Evolutionary conservation across 64 coral and sea anemone species (phyloP).

Genomic region (Platygyra sinensis): DNA sequence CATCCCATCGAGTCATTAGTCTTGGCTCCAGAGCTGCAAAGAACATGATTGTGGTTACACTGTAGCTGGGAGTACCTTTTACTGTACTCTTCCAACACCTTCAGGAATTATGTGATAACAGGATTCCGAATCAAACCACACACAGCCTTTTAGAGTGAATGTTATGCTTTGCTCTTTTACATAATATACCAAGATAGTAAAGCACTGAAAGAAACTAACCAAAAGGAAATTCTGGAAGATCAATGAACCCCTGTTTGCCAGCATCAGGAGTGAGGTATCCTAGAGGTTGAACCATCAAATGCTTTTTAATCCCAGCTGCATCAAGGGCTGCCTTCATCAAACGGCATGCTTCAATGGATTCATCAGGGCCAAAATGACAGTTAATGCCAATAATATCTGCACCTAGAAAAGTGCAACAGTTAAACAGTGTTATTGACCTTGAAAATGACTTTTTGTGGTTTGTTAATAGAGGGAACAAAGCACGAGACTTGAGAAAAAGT

Average conservation of each 20-base stretch:
- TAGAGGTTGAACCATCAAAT: constrained; percentile 90
- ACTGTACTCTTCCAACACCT: neutral
- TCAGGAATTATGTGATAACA: too few species aligned
- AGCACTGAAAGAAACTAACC: constrained; percentile 44
- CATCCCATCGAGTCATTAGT: constrained; percentile 34
- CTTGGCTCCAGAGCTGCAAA: constrained; percentile 12
- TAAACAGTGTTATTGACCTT: neutral
- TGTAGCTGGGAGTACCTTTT: neutral
- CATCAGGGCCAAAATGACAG: constrained; percentile 87
- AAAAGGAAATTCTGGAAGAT: constrained; percentile 98
- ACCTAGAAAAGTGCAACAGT: constrained; percentile 31
- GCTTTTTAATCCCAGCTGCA: constrained; percentile 85
- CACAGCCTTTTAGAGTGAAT: too few species aligned
- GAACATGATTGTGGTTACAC: neutral
- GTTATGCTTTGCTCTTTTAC: too few species aligned
- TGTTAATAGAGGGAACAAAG: neutral
- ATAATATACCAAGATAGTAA: too few species aligned
- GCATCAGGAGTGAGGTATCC: constrained; percentile 87
- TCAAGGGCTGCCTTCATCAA: constrained; percentile 96
- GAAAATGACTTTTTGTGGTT: neutral
- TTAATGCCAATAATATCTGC: constrained; percentile 95
- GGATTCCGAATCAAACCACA: too few species aligned
- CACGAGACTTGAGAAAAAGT: neutral
- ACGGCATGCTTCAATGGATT: constrained; percentile 69
- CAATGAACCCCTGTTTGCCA: constrained; percentile 96